phyloP scores from a whole-genome alignment of 2,113 vertebrate species.

The Phaethon lepturus region DNA sequence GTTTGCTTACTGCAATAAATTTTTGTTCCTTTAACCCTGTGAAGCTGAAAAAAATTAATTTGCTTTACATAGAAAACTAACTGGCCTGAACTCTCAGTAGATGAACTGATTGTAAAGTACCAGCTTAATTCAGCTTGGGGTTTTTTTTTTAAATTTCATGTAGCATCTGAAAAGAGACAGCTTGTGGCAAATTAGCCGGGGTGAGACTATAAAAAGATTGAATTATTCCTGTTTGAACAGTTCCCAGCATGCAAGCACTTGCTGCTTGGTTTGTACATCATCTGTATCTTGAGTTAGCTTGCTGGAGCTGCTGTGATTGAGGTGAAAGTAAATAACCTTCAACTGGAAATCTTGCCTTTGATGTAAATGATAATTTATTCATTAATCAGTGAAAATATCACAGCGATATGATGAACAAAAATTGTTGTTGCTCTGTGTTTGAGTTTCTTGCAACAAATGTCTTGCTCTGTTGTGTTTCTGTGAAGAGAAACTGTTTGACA shows the following conservation, averaged over 20 bases:
- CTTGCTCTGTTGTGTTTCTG: background rate
- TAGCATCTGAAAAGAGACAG: conserved; percentile 37
- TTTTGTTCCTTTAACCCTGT: background rate
- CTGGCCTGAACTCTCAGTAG: background rate
- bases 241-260: conserved; percentile 40
- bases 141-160: background rate
- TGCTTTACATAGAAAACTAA: background rate
- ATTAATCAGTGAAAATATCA: background rate
- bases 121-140: background rate
- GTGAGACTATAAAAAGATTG: conserved; percentile 29
- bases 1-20: background rate
- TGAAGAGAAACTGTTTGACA: background rate
- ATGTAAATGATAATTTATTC: background rate
- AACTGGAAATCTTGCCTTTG: conserved; percentile 6
- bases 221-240: conserved; percentile 62
- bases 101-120: background rate
- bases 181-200: conserved; percentile 41
- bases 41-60: conserved; percentile 1
- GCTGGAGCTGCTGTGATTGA: conserved; percentile 21
- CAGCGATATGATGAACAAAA: background rate
- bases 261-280: conserved; percentile 31
- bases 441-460: background rate
- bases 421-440: background rate
- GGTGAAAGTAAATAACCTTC: conserved; percentile 21
- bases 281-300: conserved; percentile 2